Conservation (phyloP, 2,113 vertebrate species). For the Cervus canadensis region DNA sequence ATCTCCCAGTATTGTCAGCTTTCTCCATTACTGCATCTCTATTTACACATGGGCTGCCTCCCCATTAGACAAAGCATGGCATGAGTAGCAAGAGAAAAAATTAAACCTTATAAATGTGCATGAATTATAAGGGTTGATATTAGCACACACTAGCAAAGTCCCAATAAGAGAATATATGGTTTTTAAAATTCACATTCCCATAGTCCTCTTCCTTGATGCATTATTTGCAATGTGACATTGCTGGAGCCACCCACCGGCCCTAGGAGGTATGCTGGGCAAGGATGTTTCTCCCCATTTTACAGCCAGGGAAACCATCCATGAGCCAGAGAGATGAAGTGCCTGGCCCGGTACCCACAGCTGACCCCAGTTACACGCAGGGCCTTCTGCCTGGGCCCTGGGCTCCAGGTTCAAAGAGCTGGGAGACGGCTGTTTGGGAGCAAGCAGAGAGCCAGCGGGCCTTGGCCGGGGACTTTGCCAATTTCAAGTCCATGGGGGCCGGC, state of each 20-base stretch:
- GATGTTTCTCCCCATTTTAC: background rate
- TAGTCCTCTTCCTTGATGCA: background rate
- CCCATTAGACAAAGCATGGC: background rate
- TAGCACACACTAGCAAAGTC: background rate
- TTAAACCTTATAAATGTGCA: background rate
- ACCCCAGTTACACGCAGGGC: background rate
- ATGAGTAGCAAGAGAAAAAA: background rate
- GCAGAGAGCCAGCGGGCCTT: background rate
- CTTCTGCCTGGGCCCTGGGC: background rate
- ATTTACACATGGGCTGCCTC: background rate
- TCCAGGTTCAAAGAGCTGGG: conserved; percentile 22
- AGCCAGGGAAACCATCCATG: background rate
- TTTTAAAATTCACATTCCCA: background rate
- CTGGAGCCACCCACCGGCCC: background rate
- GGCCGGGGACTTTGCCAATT: conserved; percentile 5
- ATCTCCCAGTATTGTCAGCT: background rate
- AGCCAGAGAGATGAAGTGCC: background rate
- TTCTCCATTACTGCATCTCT: background rate
- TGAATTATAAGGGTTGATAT: background rate
- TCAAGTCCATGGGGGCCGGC: background rate
- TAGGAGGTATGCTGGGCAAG: background rate
- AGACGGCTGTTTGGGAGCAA: background rate
- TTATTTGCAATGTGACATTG: background rate
- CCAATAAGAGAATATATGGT: background rate
- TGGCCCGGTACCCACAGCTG: background rate